A percentile compares a stretch with the other conserved stretches of the same genome.
Conservation (phyloP, 2,113 vertebrate genomes). For the Crypturellus undulatus region DNA sequence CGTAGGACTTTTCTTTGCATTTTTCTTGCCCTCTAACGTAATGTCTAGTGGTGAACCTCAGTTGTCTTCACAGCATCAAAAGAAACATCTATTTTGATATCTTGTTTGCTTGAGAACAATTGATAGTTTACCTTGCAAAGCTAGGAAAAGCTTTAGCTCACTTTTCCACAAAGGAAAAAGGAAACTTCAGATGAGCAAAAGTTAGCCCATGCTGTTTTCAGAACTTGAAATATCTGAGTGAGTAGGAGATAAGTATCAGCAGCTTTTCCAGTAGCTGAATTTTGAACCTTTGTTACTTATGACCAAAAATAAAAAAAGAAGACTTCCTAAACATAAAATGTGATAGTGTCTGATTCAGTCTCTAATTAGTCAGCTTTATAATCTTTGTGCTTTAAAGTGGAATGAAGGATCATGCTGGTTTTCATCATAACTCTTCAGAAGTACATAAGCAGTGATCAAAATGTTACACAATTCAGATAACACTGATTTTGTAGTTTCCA, state of each 20-base stretch:
- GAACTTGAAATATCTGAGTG: neutral
- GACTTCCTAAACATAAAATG: neutral
- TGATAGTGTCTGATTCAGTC: neutral
- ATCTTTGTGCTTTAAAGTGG: neutral
- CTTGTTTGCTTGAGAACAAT: neutral
- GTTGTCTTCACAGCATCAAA: neutral
- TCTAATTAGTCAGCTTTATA: neutral
- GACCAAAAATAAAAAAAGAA: neutral
- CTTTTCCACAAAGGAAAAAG: neutral
- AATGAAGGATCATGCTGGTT: neutral
- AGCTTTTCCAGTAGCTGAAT: neutral
- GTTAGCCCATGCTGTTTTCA: neutral
- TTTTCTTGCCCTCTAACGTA: neutral
- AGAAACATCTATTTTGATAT: neutral
- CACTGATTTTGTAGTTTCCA: neutral
- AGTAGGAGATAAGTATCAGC: neutral
- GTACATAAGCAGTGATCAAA: neutral
- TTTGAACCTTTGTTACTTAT: neutral
- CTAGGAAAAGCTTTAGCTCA: neutral
- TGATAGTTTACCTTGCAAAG: neutral
- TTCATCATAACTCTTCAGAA: neutral
- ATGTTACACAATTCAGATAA: neutral
- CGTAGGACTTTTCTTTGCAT: neutral
- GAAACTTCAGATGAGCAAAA: neutral
- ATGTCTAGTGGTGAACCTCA: neutral